Base-by-base conservation (phyloP, 2,113 vertebrate species). In the Tetrao urogallus region DNA sequence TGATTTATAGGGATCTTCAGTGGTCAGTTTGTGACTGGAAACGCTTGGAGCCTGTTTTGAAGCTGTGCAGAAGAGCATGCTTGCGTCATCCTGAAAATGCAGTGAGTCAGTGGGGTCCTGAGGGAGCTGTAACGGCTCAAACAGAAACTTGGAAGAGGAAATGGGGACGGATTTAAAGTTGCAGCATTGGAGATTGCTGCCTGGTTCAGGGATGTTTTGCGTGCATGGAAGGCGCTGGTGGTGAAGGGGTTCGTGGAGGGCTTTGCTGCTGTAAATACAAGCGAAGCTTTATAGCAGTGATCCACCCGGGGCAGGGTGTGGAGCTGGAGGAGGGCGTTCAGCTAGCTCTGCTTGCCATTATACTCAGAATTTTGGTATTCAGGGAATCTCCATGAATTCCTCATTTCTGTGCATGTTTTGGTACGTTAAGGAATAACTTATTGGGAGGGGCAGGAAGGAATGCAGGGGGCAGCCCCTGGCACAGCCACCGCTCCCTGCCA, bases 21-120 rank as follows among this genome's bases (percentile, higher is more conserved):
- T 78, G 88, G 91, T 91, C 92, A 85, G 42, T 73, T 78, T 89
- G 24, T 75, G 95, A 87, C 94, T 96, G 96, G 96, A 77, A 90
- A 67, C 28, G 57, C 54, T 94, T 91, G 90, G 92, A 86, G 95
- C 50, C 92, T 96, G 95, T 97, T 96, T 96, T 95, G 96, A 96
- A 95, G 96, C 73, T 96, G 92, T 92, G 92, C 97, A 96, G 97
- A 95, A 82, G 88, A 86, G 96, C 56, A 19, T 86, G 93, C 97
- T 97, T 97, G 96, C 97, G 96, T 98, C 98, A 98, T 95, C 89
- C 89, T 67, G 88, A 97, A 96, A 96, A 97, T 89, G 94, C 96
- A 92, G 83, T 97, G 95, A 98, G 97, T 98, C 97, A 97, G 13
- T 50, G 74, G 34, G 43, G 94, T 97, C 98, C 96, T 97, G 40